Conservation (phyloP, 2,113 vertebrate species). For the Cyanoderma ruficeps region DNA sequence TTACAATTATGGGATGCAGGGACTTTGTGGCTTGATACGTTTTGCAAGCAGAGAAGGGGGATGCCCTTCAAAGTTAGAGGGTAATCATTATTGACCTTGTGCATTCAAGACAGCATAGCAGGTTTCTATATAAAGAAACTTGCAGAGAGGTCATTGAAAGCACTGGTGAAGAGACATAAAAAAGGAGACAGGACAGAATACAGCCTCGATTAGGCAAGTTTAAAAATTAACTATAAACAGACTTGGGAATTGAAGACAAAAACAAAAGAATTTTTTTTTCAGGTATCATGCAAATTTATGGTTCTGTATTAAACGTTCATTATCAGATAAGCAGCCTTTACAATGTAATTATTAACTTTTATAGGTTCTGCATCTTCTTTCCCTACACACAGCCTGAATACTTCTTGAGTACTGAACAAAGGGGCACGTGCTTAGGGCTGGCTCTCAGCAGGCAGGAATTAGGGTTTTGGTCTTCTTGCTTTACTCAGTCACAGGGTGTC, state of each 20-base stretch:
- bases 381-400: background rate
- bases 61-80: slow-evolving; percentile 71
- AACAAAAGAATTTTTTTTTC: slow-evolving; percentile 21
- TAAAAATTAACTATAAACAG: slow-evolving; percentile 45
- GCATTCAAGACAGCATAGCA: slow-evolving; percentile 69
- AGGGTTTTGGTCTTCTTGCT: background rate
- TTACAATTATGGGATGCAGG: slow-evolving; percentile 15
- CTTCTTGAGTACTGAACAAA: background rate
- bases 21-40: slow-evolving; percentile 7
- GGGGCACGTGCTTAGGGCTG: background rate
- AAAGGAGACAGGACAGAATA: slow-evolving; percentile 6
- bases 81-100: slow-evolving; percentile 73
- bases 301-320: slow-evolving; percentile 1
- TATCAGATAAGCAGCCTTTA: slow-evolving; percentile 17
- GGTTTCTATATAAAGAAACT: slow-evolving; percentile 70
- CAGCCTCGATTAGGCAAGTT: background rate
- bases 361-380: background rate
- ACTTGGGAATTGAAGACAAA: background rate
- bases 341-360: slow-evolving; percentile 41
- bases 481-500: background rate
- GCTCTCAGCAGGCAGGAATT: background rate
- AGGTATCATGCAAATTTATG: slow-evolving; percentile 20
- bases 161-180: slow-evolving; percentile 51
- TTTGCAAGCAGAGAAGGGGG: slow-evolving; percentile 41
- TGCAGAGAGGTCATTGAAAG: slow-evolving; percentile 58